Base-by-base conservation (phyloP, 2,113 vertebrate genomes). In the Regulus satrapa region DNA sequence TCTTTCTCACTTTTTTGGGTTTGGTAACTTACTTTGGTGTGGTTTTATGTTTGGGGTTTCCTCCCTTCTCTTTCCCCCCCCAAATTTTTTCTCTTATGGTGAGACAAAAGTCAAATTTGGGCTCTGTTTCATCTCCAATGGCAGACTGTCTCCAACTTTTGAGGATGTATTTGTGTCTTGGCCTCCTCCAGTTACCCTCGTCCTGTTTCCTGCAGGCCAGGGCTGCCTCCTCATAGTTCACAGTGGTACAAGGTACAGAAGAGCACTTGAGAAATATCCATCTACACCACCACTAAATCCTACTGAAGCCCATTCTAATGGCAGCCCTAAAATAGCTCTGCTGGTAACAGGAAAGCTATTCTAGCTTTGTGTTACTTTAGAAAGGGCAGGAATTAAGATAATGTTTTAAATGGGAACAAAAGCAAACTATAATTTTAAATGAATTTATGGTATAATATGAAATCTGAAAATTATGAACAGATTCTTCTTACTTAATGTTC, bases 401-500 rank as follows among this genome's bases (percentile, higher is more conserved):
- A 16, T 32, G 8, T 82, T 91, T 85, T 72, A 66, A 76, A 61
- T 54, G 4, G 23, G 54, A 94, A 26, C 16, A 51, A 68, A 76
- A 75, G 25, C 40, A 66, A 95, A 88, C 45, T 40, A 4, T 80
- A 89, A 20, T 38, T 55, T 89, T 73, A 69, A 87, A 58, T 71
- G 12, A 92, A 23, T 6, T 85, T 94, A 58, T 6, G 14, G 36
- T 28, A 58, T 31, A 75, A 16, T 85, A 25, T 61, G 25, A 83
- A 92, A 75, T 72, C 18, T 12, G 2, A 87, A 87, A 82, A 40
- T 29, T 2, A 56, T 18, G 48, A 69, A 18, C 73, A 62, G 64
- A 75, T 90, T 56, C 2, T 76, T 91, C 80, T 90, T 55, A 29
- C 41, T 84, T 92, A 31, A 83, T n/a, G 15, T 86, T 88, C 93